phyloP scores from a whole-genome alignment of 2,888 invertebrate genomes.

The Ichneumoninae sp. region DNA sequence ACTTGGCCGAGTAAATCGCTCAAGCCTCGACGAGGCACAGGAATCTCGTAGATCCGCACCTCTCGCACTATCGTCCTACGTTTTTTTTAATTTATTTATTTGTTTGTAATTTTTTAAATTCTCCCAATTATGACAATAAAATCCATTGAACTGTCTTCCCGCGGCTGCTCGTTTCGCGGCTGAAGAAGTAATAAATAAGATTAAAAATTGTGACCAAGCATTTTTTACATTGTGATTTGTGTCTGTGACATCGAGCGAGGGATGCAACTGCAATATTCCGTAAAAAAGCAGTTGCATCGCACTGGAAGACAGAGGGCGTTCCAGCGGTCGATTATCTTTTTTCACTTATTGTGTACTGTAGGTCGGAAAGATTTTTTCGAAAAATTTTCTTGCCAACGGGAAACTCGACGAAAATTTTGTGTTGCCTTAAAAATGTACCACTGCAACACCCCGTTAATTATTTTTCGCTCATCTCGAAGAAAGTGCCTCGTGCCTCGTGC shows the following conservation, averaged over 20 bases:
- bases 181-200: slow-evolving; percentile 5
- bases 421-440: background rate
- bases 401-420: background rate
- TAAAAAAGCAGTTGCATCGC: slow-evolving; percentile 19
- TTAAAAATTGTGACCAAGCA: slow-evolving; percentile 16
- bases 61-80: slow-evolving; percentile 15
- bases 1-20: slow-evolving; percentile 78
- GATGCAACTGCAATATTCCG: slow-evolving; percentile 5
- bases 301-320: slow-evolving; percentile 9
- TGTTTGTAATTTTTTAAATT: too few species aligned
- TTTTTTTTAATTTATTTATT: background rate
- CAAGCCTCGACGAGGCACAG: slow-evolving; percentile 74
- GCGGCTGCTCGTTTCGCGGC: background rate
- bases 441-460: background rate
- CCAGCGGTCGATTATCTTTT: slow-evolving; percentile 51
- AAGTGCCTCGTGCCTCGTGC: too few species aligned
- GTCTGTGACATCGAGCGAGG: slow-evolving; percentile 43
- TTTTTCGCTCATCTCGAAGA: background rate
- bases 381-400: slow-evolving; percentile 46
- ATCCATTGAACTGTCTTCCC: background rate
- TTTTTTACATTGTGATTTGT: slow-evolving; percentile 1
- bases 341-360: slow-evolving; percentile 31
- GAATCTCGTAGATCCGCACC: slow-evolving; percentile 69
- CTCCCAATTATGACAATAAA: slow-evolving; percentile 1
- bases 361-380: slow-evolving; percentile 46